Evolutionary conservation across 2,888 invertebrate species (phyloP).

Genomic region (Caenorhabditis sp.): DNA sequence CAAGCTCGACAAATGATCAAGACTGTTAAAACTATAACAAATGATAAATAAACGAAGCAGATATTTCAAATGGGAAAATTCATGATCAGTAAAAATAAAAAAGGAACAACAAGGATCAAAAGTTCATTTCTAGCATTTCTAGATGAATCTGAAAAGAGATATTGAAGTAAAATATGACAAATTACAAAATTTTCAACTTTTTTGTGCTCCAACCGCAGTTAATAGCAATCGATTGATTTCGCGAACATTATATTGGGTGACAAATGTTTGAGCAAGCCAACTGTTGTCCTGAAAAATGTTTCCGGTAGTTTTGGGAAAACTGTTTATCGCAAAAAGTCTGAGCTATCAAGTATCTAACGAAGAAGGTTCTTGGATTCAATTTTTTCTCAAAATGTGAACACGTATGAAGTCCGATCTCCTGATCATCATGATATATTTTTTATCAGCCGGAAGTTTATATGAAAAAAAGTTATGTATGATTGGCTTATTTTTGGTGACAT

Average conservation of each 20-base stretch:
- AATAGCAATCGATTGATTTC: slow-evolving; percentile 49
- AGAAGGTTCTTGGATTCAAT: too few relatives aligned
- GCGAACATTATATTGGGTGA: slow-evolving; percentile 48
- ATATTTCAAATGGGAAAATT: not conserved
- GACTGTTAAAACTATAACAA: slow-evolving; percentile 17
- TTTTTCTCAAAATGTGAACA: too few relatives aligned
- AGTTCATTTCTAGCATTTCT: too few relatives aligned
- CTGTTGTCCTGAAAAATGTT: slow-evolving; percentile 13
- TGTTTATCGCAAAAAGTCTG: not conserved
- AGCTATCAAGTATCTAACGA: not conserved
- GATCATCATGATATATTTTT: too few relatives aligned
- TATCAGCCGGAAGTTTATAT: too few relatives aligned
- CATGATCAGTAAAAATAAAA: not conserved
- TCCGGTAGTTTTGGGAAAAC: not conserved
- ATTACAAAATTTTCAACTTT: not conserved
- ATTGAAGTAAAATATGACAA: not conserved
- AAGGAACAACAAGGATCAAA: too few relatives aligned
- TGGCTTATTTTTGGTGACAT: too few relatives aligned
- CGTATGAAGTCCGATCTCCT: too few relatives aligned
- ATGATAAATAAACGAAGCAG: not conserved
- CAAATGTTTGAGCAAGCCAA: slow-evolving; percentile 36
- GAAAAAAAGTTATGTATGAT: too few relatives aligned
- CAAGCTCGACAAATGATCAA: slow-evolving; percentile 28
- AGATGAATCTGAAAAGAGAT: not conserved
- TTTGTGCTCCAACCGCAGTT: slow-evolving; percentile 32